Base-by-base conservation (phyloP, 2,113 vertebrate genomes). In the Dolichallabes microphthalmus region DNA sequence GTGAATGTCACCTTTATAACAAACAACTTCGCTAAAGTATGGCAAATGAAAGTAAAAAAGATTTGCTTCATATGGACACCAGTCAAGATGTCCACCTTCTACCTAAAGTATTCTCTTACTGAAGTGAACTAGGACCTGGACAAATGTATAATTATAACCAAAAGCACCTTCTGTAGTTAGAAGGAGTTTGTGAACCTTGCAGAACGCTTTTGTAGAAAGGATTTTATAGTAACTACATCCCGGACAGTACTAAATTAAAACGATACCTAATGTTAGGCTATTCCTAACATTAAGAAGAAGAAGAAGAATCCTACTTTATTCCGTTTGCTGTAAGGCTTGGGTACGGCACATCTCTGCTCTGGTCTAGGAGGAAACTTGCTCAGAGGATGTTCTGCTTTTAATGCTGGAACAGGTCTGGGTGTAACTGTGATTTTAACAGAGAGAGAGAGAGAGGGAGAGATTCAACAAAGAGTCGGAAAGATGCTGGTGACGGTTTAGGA, bases 251-350 rank as follows among this genome's bases (percentile, higher is more conserved):
- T 27, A 76, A 27, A 55, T 55, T 78, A 58, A 78, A 76, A 76
- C 7, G 9, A 50, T 15, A 11, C 12, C 63, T 30, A 32, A 17
- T 32, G 7, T 68, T 68, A 68, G 27, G 55, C 30, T 73, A 4
- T 19, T n/a, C 13, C 15, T 30, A 63, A 1, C 2, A 27, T 22
- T 20, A 35, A 60, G 27, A 30, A 9, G 58, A 27, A 30, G 9
- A 39, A 74, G 17, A 32, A 77, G 15, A 78, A 13, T 0, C 27
- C 20, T 76, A 86, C 85, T 81, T 86, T 86, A 82, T 25, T 64
- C 2, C 2, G 85, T 27, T 58, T 32, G 17, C 20, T 66, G 69
- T 22, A 39, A 55, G 68, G 45, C 52, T 55, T 61, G 39, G 27
- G 45, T 66, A 12, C 11, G 25, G 20, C 58, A 27, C 69, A 53